Percentiles rank a stretch among this genome's conserved stretches.
Evolutionary conservation across 53 echinoderm and acorn worm species (phyloP).

Genomic region (Echinometra lucunter): DNA sequence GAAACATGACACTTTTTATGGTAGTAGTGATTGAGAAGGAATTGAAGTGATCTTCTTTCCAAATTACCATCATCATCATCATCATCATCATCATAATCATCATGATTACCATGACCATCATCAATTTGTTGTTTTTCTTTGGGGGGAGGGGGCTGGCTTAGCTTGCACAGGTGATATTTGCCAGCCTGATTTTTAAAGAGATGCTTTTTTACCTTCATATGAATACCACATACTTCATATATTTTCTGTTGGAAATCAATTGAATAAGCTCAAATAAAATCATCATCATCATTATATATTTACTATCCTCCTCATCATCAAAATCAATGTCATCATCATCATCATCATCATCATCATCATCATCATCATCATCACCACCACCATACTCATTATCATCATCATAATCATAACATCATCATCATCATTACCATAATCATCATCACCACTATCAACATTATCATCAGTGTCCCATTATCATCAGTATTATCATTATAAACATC

Average conservation of each 20-base stretch:
- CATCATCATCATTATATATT: slow-evolving; percentile 28
- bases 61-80: background rate
- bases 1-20: no score
- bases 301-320: slow-evolving; percentile 7
- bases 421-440: slow-evolving; percentile 1
- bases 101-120: slow-evolving; percentile 36
- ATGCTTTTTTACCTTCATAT: no score
- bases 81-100: slow-evolving; percentile 3
- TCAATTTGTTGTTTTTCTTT: no score
- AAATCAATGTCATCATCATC: background rate
- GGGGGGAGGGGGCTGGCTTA: background rate
- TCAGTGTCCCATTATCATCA: background rate
- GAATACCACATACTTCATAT: no score
- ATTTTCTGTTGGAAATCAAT: no score
- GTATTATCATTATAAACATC: slow-evolving; percentile 26
- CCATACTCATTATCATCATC: background rate
- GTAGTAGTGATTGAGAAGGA: background rate
- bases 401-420: slow-evolving; percentile 3
- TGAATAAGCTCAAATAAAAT: background rate
- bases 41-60: background rate
- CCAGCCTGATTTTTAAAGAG: no score
- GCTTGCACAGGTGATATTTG: no score
- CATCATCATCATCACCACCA: slow-evolving; percentile 25
- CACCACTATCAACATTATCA: background rate
- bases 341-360: slow-evolving; percentile 39